Evolutionary conservation across 2,888 invertebrate genomes (phyloP).

Genomic region (Conchocele bisecta): DNA sequence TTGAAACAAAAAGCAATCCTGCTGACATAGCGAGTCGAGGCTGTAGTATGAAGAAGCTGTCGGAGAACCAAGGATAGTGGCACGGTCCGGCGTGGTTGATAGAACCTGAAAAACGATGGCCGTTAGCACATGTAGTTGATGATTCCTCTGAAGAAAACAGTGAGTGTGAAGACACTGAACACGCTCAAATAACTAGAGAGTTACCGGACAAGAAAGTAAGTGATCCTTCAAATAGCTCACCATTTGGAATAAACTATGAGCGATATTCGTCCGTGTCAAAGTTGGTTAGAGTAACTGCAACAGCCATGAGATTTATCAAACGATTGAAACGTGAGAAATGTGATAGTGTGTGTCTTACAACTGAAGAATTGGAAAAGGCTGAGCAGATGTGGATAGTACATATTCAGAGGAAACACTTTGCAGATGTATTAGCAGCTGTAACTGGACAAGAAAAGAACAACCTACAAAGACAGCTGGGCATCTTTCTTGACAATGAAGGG

Average conservation of each 20-base stretch:
- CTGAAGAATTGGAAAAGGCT: constrained; percentile 18
- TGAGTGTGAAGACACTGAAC: not conserved
- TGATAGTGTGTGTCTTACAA: not conserved
- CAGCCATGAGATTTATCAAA: constrained; percentile 8
- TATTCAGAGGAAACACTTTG: constrained; percentile 6
- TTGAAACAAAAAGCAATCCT: not conserved
- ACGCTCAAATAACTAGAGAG: not conserved
- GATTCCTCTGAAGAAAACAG: not conserved
- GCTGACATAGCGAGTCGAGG: constrained; percentile 8
- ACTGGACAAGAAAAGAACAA: not conserved
- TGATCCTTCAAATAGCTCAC: not conserved
- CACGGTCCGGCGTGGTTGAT: constrained; percentile 5
- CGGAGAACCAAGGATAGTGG: not conserved
- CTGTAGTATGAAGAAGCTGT: not conserved
- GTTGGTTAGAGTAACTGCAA: constrained; percentile 23
- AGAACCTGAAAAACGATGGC: not conserved
- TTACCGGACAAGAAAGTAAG: not conserved
- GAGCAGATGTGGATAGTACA: constrained; percentile 25
- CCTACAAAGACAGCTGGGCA: constrained; percentile 12
- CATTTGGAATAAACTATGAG: constrained; percentile 17
- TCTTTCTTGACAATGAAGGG: constrained; percentile 20
- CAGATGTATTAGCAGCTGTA: not conserved
- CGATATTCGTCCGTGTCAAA: constrained; percentile 22
- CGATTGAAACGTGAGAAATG: not conserved
- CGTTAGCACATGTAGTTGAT: not conserved